Base-by-base conservation (phyloP, 2,797 vertebrate species). In the Falco novaeseelandiae region DNA sequence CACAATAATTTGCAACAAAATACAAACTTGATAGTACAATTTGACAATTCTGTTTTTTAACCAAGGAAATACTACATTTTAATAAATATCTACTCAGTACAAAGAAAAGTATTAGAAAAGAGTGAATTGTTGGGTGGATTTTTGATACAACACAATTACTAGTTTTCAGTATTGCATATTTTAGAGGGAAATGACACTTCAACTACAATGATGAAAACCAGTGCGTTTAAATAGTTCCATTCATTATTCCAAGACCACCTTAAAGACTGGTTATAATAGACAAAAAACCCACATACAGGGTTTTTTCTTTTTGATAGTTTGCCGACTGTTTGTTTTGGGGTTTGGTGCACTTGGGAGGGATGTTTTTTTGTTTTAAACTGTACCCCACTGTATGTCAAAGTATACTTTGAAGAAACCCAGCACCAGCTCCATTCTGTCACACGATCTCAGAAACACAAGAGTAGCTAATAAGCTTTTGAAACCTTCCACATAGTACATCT, bases 281-380 rank as follows among this genome's bases (percentile, higher is more conserved):
- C 10, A 38, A 52, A 83, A 4, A 2, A 6, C 1, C 8, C 2
- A 55, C 6, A 65, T 11, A 4, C 0, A 54, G 26, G 6, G 12
- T 26, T 26, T 83, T 66, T 62, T 51, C 10, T 29, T 80, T 83
- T 34, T 58, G 9, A 58, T 14, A 54, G 36, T 32, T 70, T 27
- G 57, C 17, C 29, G n/a, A 36, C 69, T 78, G 27, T 40, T 51
- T 8, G 3, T 27, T 83, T 63, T 16, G 58, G 10, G 21, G 1
- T 46, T 72, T 52, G 14, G n/a, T 27, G 6, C 2, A 4, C 29
- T 76, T 69, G 42, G 25, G 59, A 86, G 8, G 17, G 1, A 5
- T 40, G 8, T 0, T 8, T 54, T 78, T 30, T 38, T n/a, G 5
- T 30, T 89, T 83, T 87, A 34, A 81, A 46, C 25, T 61, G 15